Conservation (phyloP, 2,113 vertebrate genomes). For the Charina bottae region DNA sequence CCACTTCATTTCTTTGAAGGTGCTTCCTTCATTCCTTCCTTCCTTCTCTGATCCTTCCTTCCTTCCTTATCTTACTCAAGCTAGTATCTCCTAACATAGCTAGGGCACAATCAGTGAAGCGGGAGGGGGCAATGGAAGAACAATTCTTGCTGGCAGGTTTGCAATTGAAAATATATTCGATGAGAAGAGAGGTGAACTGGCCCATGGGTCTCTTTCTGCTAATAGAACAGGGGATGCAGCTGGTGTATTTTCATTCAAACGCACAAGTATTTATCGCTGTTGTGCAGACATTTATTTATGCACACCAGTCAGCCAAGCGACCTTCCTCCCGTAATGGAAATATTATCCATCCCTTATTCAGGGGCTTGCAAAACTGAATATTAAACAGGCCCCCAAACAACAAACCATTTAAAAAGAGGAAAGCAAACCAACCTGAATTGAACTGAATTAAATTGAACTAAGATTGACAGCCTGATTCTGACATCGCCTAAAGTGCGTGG, state of each 20-base stretch:
- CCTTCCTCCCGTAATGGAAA: too few species aligned
- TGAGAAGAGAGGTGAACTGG: not conserved
- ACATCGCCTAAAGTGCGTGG: too few species aligned
- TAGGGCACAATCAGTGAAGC: not conserved
- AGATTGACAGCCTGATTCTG: too few species aligned
- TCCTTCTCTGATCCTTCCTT: not conserved
- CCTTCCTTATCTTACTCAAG: too few species aligned
- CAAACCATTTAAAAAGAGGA: too few species aligned
- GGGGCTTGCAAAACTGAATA: too few species aligned
- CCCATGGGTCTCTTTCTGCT: not conserved
- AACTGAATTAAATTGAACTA: too few species aligned
- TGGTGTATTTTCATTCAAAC: not conserved
- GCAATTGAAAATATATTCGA: not conserved
- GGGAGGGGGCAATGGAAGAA: not conserved
- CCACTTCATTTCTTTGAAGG: constrained; percentile 20
- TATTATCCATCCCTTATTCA: too few species aligned
- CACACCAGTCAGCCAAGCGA: too few species aligned
- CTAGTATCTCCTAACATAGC: not conserved
- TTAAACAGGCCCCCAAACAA: too few species aligned
- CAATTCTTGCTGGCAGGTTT: not conserved
- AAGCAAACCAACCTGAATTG: too few species aligned
- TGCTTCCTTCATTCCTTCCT: not conserved
- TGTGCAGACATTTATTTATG: not conserved
- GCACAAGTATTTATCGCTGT: not conserved
- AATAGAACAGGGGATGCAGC: not conserved